Conservation (phyloP, 2,888 invertebrate species). For the Callosobruchus maculatus region DNA sequence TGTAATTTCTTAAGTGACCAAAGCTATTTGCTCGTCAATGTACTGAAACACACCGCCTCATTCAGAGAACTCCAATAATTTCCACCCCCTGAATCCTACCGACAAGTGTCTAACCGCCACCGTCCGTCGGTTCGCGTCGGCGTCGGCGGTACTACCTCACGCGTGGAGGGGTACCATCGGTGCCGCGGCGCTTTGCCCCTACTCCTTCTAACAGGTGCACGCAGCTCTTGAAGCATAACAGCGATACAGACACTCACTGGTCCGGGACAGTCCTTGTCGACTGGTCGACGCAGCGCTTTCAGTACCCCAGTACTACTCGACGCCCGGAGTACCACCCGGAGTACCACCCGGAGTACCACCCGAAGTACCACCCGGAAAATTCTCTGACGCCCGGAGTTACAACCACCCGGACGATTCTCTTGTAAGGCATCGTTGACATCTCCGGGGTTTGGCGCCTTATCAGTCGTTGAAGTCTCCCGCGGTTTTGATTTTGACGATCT, state of each 20-base stretch:
- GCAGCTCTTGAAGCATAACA: conserved; percentile 52
- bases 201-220: conserved; percentile 48
- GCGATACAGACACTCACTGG: conserved; percentile 49
- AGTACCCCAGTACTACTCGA: conserved; percentile 12
- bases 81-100: neutral
- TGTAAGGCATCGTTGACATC: conserved; percentile 24
- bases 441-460: conserved; percentile 24
- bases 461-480: conserved; percentile 23
- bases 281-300: conserved; percentile 38
- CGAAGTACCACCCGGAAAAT: neutral
- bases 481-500: neutral
- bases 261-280: conserved; percentile 50
- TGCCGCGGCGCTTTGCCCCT: conserved; percentile 31
- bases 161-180: neutral
- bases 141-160: neutral
- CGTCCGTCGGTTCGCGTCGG: neutral
- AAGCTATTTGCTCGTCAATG: too few relatives aligned
- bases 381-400: too few relatives aligned
- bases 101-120: neutral
- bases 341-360: neutral
- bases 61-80: neutral
- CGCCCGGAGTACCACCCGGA: neutral
- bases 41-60: too few relatives aligned
- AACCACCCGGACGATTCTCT: conserved; percentile 17
- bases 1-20: too few relatives aligned